Evolutionary conservation across 2,888 invertebrate genomes (phyloP), one percentile per base, ranked within the genome.

Genomic region (Polyploca ridens): DNA sequence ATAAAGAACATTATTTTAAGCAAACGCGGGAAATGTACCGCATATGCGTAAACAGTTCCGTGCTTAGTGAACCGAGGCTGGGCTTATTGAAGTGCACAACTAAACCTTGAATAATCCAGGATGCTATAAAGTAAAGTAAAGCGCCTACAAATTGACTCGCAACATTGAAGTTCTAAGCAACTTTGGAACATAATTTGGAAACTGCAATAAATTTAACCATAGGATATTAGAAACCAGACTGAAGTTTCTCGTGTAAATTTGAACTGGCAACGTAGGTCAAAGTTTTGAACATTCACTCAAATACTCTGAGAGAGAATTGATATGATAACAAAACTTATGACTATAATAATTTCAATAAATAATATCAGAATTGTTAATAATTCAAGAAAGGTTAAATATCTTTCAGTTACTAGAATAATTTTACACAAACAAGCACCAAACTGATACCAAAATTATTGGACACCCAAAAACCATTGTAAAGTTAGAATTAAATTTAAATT

Each of bases 401-500:
- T 19, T 3, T 54, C 10, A 54, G 54, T 19, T 3, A 19, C 19
- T 54, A 19, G 10, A 54, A 54, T 19, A 19, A 54, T 54, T 27
- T 54, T 1, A 54, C 19, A 19, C 10, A 19, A 54, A 54, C 54
- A 54, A 16, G 19, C 19, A 54, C 54, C 54, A 54, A 19, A 54
- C 49, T 49, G 7, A 16, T 7, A 35, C 59, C 35, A n/a, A 16
- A n/a, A 35, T 35, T 59, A 59, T 33, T 41, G 11, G 19, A 41
- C 7, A 11, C 41, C 6, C 61, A 19, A 27, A 60, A 41, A 41
- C 61, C 19, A 54, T 13, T 33, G 62, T 27, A 64, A 65, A 64
- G 46, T 63, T 62, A 14, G 49, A 35, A n/a, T 38, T 35, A 44
- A 49, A 63, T 69, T 69, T 62, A 59, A 65, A 64, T 66, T 65